phyloP scores from a whole-genome alignment of 1,140 invertebrate genomes.

The Anadara kagoshimensis region DNA sequence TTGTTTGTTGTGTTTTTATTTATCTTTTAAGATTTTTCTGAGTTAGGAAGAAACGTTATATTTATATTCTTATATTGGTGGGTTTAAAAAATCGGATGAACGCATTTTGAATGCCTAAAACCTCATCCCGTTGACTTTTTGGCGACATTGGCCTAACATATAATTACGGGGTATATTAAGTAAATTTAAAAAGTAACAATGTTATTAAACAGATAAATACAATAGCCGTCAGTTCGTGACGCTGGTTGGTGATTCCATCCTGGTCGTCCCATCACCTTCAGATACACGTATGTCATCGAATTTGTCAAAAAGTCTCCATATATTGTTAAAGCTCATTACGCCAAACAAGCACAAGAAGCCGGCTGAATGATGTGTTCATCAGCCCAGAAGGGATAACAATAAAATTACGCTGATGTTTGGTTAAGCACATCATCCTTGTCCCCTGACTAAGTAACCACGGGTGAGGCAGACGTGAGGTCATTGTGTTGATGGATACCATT shows the following conservation, averaged over 20 bases:
- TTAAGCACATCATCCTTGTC: neutral
- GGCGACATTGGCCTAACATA: too few species aligned
- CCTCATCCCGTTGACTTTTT: too few species aligned
- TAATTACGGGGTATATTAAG: too few species aligned
- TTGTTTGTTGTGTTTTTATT: too few species aligned
- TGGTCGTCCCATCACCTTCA: constrained; percentile 1
- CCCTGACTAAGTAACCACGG: too few species aligned
- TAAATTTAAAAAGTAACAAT: neutral
- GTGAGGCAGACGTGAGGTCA: too few species aligned
- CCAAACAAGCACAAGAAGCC: constrained; percentile 9
- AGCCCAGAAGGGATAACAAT: constrained; percentile 13
- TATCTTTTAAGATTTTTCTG: too few species aligned
- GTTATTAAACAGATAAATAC: constrained; percentile 6
- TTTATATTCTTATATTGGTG: too few species aligned
- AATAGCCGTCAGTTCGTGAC: neutral
- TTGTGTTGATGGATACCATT: too few species aligned
- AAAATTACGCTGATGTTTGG: constrained; percentile 10
- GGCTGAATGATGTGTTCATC: constrained; percentile 1
- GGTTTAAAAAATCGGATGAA: too few species aligned
- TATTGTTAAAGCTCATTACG: constrained; percentile 19
- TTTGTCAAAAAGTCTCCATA: constrained; percentile 5
- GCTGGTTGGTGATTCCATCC: neutral
- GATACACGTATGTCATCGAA: constrained; percentile 6
- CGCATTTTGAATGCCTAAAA: too few species aligned
- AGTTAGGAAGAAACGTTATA: too few species aligned